Conservation (phyloP, 2,797 vertebrate genomes). For the Microchirus variegatus region DNA sequence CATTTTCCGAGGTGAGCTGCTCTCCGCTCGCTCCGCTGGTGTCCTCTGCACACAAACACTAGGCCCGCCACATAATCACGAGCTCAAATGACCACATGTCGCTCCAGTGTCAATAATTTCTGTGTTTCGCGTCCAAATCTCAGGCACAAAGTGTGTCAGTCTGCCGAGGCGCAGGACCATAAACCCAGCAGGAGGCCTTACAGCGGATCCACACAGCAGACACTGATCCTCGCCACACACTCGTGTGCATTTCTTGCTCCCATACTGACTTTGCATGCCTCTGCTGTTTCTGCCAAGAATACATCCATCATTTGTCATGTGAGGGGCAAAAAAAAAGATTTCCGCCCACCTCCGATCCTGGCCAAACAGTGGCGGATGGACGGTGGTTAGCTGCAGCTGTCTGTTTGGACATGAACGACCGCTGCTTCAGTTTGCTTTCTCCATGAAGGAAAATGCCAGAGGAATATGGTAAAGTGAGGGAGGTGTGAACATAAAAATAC, state of each 20-base stretch:
- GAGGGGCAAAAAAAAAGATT: slow-evolving; percentile 49
- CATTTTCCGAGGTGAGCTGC: too few relatives aligned
- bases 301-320: slow-evolving; percentile 51
- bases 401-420: slow-evolving; percentile 58
- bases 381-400: slow-evolving; percentile 26
- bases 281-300: slow-evolving; percentile 17
- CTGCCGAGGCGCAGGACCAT: slow-evolving; percentile 54
- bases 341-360: slow-evolving; percentile 41
- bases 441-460: too few relatives aligned
- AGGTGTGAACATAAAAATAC: too few relatives aligned
- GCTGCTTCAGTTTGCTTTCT: background rate
- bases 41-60: background rate
- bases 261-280: background rate
- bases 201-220: slow-evolving; percentile 47
- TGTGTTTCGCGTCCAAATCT: slow-evolving; percentile 50
- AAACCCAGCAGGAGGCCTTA: slow-evolving; percentile 52
- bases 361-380: slow-evolving; percentile 61
- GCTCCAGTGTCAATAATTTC: slow-evolving; percentile 53
- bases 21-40: background rate
- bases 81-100: slow-evolving; percentile 23
- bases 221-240: slow-evolving; percentile 16
- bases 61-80: background rate
- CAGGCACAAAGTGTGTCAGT: slow-evolving; percentile 31
- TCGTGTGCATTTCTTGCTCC: slow-evolving; percentile 17
- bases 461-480: too few relatives aligned